These are phyloP conservation scores for Rhogogaster chlorosoma DNA, from an alignment of 2,888 invertebrate genomes.

Conservation along the genomic window DNA sequence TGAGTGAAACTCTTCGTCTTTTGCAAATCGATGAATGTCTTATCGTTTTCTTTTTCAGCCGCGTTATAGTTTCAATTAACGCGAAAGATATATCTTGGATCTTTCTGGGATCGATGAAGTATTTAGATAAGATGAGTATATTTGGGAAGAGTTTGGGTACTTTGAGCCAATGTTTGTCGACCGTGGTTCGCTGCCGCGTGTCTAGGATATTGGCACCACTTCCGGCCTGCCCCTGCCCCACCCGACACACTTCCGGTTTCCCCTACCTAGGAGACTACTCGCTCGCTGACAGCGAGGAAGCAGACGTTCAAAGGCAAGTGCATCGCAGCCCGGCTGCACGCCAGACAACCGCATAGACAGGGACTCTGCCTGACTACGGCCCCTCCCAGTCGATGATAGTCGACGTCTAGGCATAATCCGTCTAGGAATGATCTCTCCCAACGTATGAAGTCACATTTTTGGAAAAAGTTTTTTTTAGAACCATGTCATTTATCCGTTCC, in stretches of 20 bases:
- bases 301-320: constrained; percentile 49
- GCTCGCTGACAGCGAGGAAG: constrained; percentile 44
- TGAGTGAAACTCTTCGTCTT: too few species aligned
- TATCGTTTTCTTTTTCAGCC: too few species aligned
- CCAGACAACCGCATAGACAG: constrained; percentile 37
- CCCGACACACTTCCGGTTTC: constrained; percentile 49
- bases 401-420: constrained; percentile 19
- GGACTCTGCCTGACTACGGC: neutral
- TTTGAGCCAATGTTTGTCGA: constrained; percentile 57
- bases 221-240: constrained; percentile 70
- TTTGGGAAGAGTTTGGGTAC: neutral
- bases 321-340: neutral
- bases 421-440: constrained; percentile 2
- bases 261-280: constrained; percentile 9
- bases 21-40: too few species aligned
- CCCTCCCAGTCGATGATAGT: constrained; percentile 41
- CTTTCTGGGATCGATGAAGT: too few species aligned
- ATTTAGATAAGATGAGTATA: too few species aligned
- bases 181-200: constrained; percentile 64
- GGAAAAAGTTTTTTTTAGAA: too few species aligned
- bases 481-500: too few species aligned
- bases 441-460: neutral
- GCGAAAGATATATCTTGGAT: too few species aligned
- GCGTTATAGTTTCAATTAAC: too few species aligned
- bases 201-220: constrained; percentile 72